Conservation (phyloP, 2,888 invertebrate genomes). For the Gerris lacustris region DNA sequence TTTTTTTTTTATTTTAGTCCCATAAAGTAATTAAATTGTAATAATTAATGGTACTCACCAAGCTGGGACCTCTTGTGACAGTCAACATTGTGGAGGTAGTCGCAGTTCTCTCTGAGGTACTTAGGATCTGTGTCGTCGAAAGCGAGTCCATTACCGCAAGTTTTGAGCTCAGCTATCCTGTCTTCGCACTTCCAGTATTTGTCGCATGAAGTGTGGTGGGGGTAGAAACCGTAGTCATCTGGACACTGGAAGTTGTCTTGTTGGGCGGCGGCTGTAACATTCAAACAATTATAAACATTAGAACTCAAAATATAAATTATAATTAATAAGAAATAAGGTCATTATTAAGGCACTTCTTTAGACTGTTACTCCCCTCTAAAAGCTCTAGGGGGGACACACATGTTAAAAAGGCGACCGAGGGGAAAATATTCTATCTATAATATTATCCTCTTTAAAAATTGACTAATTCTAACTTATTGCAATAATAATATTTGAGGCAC, state of each 20-base stretch:
- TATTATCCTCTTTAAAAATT: too few species aligned
- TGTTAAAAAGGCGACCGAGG: too few species aligned
- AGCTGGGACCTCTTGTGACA: conserved; percentile 78
- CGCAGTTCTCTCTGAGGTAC: conserved; percentile 86
- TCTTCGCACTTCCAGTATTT: conserved; percentile 94
- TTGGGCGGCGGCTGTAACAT: conserved; percentile 54
- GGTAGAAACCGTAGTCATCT: conserved; percentile 88
- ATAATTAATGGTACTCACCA: conserved; percentile 44
- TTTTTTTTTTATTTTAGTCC: too few species aligned
- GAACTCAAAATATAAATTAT: neutral
- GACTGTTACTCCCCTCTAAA: too few species aligned
- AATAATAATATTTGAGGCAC: too few species aligned
- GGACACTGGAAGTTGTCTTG: conserved; percentile 79
- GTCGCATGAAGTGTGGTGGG: conserved; percentile 78
- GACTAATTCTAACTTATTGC: too few species aligned
- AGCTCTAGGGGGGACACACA: too few species aligned
- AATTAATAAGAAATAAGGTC: too few species aligned
- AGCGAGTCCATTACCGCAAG: conserved; percentile 86
- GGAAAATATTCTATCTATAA: too few species aligned
- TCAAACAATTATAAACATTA: conserved; percentile 20
- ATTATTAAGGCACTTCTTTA: too few species aligned
- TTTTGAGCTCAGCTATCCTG: conserved; percentile 73
- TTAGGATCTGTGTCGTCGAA: conserved; percentile 81
- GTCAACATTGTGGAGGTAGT: conserved; percentile 87
- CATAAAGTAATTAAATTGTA: too few species aligned